Base-by-base conservation (phyloP, 1,140 invertebrate species). In the Drosophila burlai region DNA sequence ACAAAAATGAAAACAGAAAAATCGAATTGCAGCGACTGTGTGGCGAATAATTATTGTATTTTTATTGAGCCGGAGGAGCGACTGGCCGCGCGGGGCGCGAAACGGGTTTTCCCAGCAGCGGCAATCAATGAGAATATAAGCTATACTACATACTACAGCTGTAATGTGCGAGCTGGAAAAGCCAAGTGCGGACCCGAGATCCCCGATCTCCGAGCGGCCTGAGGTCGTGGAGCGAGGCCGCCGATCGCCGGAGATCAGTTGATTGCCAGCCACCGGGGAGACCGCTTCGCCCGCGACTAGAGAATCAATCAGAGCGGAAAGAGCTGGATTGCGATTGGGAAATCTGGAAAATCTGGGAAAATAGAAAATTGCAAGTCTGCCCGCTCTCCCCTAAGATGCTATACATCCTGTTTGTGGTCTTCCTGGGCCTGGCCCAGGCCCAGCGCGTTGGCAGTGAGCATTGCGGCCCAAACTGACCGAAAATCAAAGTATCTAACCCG, bases 61-160 rank as follows among this genome's bases (percentile, higher is more conserved):
- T 66, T 68, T 65, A 34, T 55, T 60, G 38, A 26, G 42, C 29
- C 40, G 26, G 36, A 69, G 67, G 68, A 57, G 64, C 63, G 65
- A 58, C 42, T 58, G 65, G 68, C 55, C 34, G 69, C 4, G 29
- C 29, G 49, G 71, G 36, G 38, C 15, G 36, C 10, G 54, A 52
- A 76, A 76, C 74, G 73, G 73, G 74, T 76, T 76, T 76, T 76
- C 73, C 74, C 74, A 57, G 64, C 74, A 40, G 57, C 47, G 24
- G 34, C 40, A 65, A 50, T 73, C 74, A 76, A 52, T 78, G 64
- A 59, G 65, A 46, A 40, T 60, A 38, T 54, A 16, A 36, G 15
- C 18, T 16, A 13, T 36, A 24, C 31, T 11, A 34, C 34, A 0
- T 11, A 13, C 11, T 36, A 11, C 11, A 24, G 18, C 9, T 34